phyloP scores from a whole-genome alignment of 2,113 vertebrate species.

The Bubalus kerabau region DNA sequence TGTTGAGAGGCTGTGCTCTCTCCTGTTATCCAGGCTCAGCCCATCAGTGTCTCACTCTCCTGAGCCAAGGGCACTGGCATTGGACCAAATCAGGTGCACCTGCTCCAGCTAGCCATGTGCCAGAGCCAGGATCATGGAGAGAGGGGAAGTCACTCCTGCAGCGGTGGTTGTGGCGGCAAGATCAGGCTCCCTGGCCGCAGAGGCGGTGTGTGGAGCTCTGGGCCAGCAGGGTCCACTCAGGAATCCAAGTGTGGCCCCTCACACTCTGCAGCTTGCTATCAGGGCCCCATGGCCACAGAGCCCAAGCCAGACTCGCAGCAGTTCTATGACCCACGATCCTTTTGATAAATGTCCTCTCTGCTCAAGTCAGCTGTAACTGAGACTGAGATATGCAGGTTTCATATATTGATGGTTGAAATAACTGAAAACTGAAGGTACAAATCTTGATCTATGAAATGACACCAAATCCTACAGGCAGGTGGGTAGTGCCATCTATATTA shows the following conservation, averaged over 20 bases:
- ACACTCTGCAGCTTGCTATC: neutral
- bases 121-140: neutral
- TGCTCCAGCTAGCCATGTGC: neutral
- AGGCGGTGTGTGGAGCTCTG: neutral
- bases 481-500: neutral
- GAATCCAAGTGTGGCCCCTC: neutral
- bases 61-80: neutral
- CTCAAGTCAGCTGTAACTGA: neutral
- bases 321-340: neutral
- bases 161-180: neutral
- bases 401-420: neutral
- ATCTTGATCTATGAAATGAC: neutral
- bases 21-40: neutral
- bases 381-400: neutral
- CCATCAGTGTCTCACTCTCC: neutral
- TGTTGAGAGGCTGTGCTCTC: neutral
- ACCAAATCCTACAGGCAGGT: neutral
- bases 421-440: neutral
- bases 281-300: neutral
- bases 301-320: neutral
- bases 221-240: neutral
- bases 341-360: neutral
- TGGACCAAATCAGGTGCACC: neutral
- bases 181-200: neutral
- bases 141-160: neutral